Evolutionary conservation across 1,140 invertebrate genomes (phyloP), one percentile per base, ranked within the genome.

Genomic region (Ectropis grisescens): DNA sequence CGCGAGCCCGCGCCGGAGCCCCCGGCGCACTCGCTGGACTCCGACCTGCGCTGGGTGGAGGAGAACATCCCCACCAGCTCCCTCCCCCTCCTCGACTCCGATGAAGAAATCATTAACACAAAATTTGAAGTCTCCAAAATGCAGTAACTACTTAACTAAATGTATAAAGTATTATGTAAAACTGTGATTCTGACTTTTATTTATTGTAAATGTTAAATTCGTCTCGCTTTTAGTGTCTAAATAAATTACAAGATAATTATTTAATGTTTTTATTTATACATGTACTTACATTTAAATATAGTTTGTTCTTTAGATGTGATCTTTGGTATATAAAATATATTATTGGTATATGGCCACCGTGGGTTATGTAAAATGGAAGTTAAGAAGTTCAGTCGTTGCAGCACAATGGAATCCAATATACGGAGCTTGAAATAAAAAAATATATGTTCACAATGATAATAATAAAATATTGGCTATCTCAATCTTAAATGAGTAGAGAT

Each of bases 111-210:
- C 13, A 89, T 94, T 65, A 93, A 89, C 50, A 93, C 93, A 2
- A 92, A 91, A 75, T 95, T 95, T 82, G 93, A 96, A 85, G 89
- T 94, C 36, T 94, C 92, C 22, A 96, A 95, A 82, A 95, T 96
- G 93, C 92, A 95, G 82, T 94, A 72, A 53, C 30, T 47, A 51
- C 37, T 50, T 49, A 47, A 44, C 35, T 22, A 16, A 40, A 25
- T 59, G 33, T 50, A 55, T 58, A 52, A 53, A 59, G 45, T 48
- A 45, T 50, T 44, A 60, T 58, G 44, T 57, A 51, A 8, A 8
- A 48, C 44, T 58, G 50, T 58, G 29, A 41, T 42, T 29, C 39
- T 32, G 42, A 12, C 11, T 29, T 28, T 36, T 29, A 29, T 36
- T 36, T 36, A 19, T 32, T 30, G 12, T 3, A 6, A 32, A 6